These are phyloP conservation scores for Zophobas atratus DNA, from an alignment of 1,140 invertebrate genomes.

Conservation along the genomic window DNA sequence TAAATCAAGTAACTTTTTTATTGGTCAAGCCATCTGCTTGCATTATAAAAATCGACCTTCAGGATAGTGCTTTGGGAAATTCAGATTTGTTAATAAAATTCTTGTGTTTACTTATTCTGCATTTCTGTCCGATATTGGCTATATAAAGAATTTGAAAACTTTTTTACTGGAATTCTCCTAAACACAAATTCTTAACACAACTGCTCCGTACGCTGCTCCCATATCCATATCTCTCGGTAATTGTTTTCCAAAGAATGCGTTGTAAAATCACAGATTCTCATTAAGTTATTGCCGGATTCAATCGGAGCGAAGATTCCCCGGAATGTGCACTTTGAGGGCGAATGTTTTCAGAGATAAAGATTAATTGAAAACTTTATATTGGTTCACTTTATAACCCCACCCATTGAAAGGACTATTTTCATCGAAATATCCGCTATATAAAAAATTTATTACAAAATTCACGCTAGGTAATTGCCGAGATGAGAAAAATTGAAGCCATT, in stretches of 20 bases:
- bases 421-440: slow-evolving; percentile 5
- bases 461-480: not conserved
- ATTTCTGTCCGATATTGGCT: slow-evolving; percentile 8
- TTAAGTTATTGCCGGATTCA: not conserved
- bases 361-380: slow-evolving; percentile 23
- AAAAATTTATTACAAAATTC: slow-evolving; percentile 5
- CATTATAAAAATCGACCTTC: slow-evolving; percentile 12
- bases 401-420: not conserved
- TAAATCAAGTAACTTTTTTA: slow-evolving; percentile 32
- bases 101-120: not conserved
- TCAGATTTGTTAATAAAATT: slow-evolving; percentile 36
- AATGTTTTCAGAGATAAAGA: slow-evolving; percentile 22
- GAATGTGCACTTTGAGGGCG: slow-evolving; percentile 9
- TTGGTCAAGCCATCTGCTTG: slow-evolving; percentile 3
- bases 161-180: not conserved
- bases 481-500: not conserved
- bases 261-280: slow-evolving; percentile 1
- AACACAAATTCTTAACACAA: too few relatives aligned
- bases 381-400: slow-evolving; percentile 10
- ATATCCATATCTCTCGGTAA: not conserved
- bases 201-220: too few relatives aligned
- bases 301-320: not conserved
- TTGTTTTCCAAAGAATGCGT: not conserved
- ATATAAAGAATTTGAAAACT: slow-evolving; percentile 3
- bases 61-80: not conserved